Evolutionary conservation across 2,113 vertebrate genomes (phyloP), one percentile per base, ranked within the genome.

Genomic region (Peromyscus polionotus): DNA sequence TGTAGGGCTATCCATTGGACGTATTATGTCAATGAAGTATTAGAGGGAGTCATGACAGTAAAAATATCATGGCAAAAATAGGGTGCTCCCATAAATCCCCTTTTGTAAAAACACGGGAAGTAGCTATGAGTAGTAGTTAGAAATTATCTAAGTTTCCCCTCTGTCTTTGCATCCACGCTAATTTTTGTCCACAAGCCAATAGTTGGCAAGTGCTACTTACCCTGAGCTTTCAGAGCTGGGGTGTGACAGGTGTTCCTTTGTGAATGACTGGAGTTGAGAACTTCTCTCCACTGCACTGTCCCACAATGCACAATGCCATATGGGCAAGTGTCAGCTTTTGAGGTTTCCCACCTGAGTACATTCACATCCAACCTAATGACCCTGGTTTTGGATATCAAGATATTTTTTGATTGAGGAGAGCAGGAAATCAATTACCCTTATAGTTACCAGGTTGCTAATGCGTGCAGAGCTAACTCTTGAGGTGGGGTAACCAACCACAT

Each of bases 31-130:
- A 54, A 24, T n/a, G 5, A 91, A 88, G 12, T 61, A n/a, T n/a
- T 88, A 70, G 24, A 94, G 70, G 51, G 51, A 70, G 14, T 13
- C 61, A 45, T 70, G 51, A 91, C 83, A 83, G 24, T 88, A n/a
- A 20, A 83, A 91, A 91, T 94, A 75, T 22, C 65, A 45, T 31
- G 81, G 59, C 59, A 80, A 93, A 97, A 96, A 57, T 83, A 90
- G 22, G 42, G 39, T 86, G 10, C n/a, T 88, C 36, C 36, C 73
- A 75, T 73, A 89, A 54, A 91, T 95, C 51, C 54, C 77, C 45
- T 92, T 81, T 67, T 67, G 26, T 92, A 22, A 94, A 90, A 80
- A 67, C 79, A 85, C n/a, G 31, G 85, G 4, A 48, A 94, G 4
- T 93, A 24, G 42, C 24, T n/a, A 39, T 80, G 31, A 77, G 45